Evolutionary conservation across 2,113 vertebrate species (phyloP), one percentile per base, ranked within the genome.

Genomic region (Antigone vipio): DNA sequence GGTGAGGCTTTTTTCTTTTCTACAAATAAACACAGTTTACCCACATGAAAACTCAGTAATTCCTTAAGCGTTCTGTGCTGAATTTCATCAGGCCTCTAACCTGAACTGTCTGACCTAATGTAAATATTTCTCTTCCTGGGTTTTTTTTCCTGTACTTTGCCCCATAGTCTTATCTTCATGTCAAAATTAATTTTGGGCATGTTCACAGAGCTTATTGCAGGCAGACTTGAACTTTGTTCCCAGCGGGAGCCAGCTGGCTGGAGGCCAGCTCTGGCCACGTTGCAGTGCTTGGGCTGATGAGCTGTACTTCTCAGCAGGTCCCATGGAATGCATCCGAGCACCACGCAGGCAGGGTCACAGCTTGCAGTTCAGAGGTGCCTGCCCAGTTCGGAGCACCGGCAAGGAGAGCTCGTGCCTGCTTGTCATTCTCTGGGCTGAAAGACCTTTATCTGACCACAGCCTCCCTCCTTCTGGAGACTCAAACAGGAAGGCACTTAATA

Each of bases 131-230:
- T 56, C 18, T 77, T 55, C 42, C 20, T 26, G 5, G 3, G 26
- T 47, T 69, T 7, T 20, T 38, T 73, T 50, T 29, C 0, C 42
- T 24, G 12, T 44, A 47, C 60, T 95, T 91, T 89, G 40, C 35
- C 69, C 89, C 72, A 34, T 79, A 58, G 84, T 66, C 35, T 82
- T 85, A 78, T 72, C 73, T 79, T 83, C 69, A 13, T n/a, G 62
- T 88, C 58, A 88, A 82, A 92, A 88, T 92, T 89, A 95, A 89
- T 97, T 96, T 87, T 16, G 44, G 42, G 23, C 68, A 35, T 78
- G 87, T 87, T 87, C 0, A 0, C 32, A 30, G 73, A 56, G 38
- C 53, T 72, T 80, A 78, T 78, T 78, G 91, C 34, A 32, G 66
- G 44, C 56, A 35, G 84, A 42, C 23, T 59, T 92, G 93, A 81